Percentiles rank a stretch among this genome's conserved stretches.
phyloP scores from a whole-genome alignment of 2,888 invertebrate genomes.

The Gymnocheta viridis region DNA sequence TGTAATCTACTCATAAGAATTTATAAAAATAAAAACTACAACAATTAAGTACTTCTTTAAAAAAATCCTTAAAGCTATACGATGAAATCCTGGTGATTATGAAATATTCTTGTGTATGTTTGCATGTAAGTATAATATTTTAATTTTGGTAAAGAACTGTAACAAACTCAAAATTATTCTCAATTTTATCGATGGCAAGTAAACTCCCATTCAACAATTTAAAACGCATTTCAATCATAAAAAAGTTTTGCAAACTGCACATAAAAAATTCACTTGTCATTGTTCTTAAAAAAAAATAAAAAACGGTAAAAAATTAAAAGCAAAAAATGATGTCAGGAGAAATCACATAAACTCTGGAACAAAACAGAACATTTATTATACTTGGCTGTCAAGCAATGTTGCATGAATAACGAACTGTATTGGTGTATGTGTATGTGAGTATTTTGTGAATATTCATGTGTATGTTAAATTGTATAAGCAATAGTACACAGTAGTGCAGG shows the following conservation, averaged over 20 bases:
- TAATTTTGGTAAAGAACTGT: not conserved
- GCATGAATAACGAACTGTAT: constrained; percentile 28
- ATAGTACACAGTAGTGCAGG: not conserved
- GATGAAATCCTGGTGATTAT: too few species aligned
- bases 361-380: constrained; percentile 66
- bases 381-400: constrained; percentile 58
- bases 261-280: constrained; percentile 65
- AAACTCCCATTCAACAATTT: constrained; percentile 56
- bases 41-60: too few species aligned
- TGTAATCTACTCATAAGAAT: too few species aligned
- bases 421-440: not conserved
- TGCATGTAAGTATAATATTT: not conserved
- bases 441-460: not conserved
- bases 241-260: constrained; percentile 50
- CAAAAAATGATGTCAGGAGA: constrained; percentile 34
- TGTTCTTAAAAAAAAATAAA: constrained; percentile 45
- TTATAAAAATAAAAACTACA: too few species aligned
- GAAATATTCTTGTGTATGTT: too few species aligned
- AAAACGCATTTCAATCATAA: constrained; percentile 63
- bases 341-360: constrained; percentile 60
- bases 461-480: not conserved
- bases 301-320: not conserved
- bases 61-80: too few species aligned
- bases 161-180: constrained; percentile 46
- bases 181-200: constrained; percentile 43